phyloP scores from a whole-genome alignment of 2,113 vertebrate genomes.

The Tachuris rubrigastra region DNA sequence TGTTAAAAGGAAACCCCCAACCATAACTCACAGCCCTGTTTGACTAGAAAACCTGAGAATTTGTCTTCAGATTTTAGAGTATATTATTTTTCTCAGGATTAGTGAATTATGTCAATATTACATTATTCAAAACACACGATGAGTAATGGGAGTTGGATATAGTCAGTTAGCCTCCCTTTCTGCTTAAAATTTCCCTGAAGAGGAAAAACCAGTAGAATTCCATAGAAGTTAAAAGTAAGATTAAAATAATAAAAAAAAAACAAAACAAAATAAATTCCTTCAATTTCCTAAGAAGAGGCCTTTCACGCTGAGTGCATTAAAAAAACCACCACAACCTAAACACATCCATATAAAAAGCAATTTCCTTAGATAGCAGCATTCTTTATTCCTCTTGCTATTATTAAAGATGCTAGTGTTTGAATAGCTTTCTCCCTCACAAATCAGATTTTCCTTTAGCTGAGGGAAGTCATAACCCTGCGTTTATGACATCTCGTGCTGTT shows the following conservation, averaged over 20 bases:
- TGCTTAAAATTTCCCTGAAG: not conserved
- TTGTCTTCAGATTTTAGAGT: not conserved
- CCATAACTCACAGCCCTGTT: not conserved
- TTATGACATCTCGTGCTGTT: constrained; percentile 44
- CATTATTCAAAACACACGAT: not conserved
- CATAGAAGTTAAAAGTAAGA: not conserved
- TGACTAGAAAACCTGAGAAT: not conserved
- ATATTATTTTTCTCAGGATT: not conserved
- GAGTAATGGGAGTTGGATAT: not conserved
- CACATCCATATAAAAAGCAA: constrained; percentile 30
- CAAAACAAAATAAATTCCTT: not conserved
- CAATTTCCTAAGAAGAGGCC: not conserved
- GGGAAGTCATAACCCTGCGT: constrained; percentile 18
- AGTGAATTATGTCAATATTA: not conserved
- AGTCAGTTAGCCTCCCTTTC: not conserved
- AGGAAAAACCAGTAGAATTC: not conserved
- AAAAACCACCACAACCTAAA: not conserved
- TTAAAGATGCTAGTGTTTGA: constrained; percentile 35
- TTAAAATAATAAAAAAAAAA: not conserved
- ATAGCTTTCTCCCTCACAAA: constrained; percentile 20
- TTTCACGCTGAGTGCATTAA: not conserved
- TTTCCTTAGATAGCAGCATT: constrained; percentile 40
- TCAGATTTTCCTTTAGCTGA: constrained; percentile 29
- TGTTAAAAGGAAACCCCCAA: not conserved
- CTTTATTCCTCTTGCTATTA: constrained; percentile 49